These are phyloP conservation scores for Morinoia aosen DNA, from an alignment of 2,888 invertebrate genomes.

Conservation along the genomic window DNA sequence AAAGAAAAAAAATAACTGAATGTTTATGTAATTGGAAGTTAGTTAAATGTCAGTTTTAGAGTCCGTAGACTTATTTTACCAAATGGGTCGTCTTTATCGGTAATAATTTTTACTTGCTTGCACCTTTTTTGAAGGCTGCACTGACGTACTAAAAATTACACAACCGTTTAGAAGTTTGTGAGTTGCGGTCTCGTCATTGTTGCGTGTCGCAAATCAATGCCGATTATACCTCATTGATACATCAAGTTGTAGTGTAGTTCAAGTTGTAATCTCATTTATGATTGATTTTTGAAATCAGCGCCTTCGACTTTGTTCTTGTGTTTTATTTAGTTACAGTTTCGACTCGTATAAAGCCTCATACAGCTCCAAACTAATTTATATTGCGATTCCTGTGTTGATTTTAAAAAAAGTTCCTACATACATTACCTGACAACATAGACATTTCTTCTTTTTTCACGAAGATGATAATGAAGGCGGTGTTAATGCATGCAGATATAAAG, in stretches of 20 bases:
- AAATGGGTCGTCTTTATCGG: background rate
- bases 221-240: too few relatives aligned
- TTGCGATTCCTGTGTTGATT: too few relatives aligned
- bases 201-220: background rate
- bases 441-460: too few relatives aligned
- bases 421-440: too few relatives aligned
- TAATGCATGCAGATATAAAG: background rate
- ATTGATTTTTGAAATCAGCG: too few relatives aligned
- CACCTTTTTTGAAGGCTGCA: background rate
- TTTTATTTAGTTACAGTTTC: too few relatives aligned
- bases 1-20: background rate
- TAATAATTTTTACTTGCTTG: background rate
- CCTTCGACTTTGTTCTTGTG: too few relatives aligned
- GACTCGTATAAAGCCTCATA: too few relatives aligned
- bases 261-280: too few relatives aligned
- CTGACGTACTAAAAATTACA: background rate
- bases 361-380: too few relatives aligned
- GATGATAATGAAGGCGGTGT: background rate
- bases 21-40: background rate
- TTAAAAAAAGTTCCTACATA: too few relatives aligned
- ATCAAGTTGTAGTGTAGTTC: too few relatives aligned
- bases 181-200: background rate
- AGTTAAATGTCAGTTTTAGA: background rate
- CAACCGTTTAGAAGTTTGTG: background rate
- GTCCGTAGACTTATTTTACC: background rate